Evolutionary conservation across 2,888 invertebrate genomes (phyloP).

Genomic region (Eupithecia exiguata): DNA sequence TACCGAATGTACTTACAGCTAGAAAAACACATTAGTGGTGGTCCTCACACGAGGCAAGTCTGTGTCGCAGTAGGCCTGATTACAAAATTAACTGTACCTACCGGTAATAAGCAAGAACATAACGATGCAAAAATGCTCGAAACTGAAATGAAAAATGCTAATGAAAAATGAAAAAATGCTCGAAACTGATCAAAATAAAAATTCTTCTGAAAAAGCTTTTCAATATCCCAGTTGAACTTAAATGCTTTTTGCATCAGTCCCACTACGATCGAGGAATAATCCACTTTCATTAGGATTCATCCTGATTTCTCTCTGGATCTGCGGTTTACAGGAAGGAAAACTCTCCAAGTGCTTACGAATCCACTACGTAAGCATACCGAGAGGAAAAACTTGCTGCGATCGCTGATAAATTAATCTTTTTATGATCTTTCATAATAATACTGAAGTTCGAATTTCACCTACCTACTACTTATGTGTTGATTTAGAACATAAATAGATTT

Average conservation of each 20-base stretch:
- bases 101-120: neutral
- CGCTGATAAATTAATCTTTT: neutral
- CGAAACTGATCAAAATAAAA: neutral
- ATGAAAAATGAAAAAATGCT: too few relatives aligned
- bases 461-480: neutral
- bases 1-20: too few relatives aligned
- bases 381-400: neutral
- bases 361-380: neutral
- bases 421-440: neutral
- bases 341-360: constrained; percentile 5
- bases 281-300: constrained; percentile 41
- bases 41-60: too few relatives aligned
- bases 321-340: constrained; percentile 17
- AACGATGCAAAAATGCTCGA: neutral
- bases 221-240: constrained; percentile 32
- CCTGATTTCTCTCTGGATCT: constrained; percentile 45
- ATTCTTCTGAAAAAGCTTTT: constrained; percentile 5
- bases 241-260: constrained; percentile 35
- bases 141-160: too few relatives aligned
- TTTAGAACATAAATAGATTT: neutral
- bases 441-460: neutral
- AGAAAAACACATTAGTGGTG: too few relatives aligned
- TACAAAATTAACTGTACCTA: too few relatives aligned
- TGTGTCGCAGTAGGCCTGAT: too few relatives aligned
- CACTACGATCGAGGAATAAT: constrained; percentile 43